Percentiles rank a stretch among this genome's conserved stretches.
phyloP scores from a whole-genome alignment of 2,888 invertebrate genomes.

The Pherbina coryleti region DNA sequence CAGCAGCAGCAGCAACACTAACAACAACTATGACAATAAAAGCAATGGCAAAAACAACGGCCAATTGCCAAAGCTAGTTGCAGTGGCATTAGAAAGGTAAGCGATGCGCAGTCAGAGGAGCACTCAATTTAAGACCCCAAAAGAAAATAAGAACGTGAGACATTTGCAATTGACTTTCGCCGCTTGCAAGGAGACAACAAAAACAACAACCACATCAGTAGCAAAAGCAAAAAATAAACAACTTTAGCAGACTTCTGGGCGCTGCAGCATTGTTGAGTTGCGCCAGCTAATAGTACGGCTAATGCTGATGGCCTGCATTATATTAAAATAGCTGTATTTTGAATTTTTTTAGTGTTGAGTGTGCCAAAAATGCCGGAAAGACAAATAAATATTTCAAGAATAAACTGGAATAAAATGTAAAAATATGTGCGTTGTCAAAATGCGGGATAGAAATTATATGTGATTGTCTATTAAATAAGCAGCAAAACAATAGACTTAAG shows the following conservation, averaged over 20 bases:
- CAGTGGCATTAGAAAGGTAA: slow-evolving; percentile 29
- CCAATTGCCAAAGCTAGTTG: background rate
- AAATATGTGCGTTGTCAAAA: too few species aligned
- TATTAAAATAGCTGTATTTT: background rate
- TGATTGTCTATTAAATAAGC: background rate
- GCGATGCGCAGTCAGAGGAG: slow-evolving; percentile 1
- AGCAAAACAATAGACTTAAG: slow-evolving; percentile 9
- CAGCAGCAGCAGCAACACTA: slow-evolving; percentile 16
- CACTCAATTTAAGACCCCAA: slow-evolving; percentile 36
- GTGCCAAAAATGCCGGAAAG: too few species aligned
- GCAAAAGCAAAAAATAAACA: slow-evolving; percentile 40
- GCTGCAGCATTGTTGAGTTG: slow-evolving; percentile 22
- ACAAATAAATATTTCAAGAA: too few species aligned
- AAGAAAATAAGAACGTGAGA: slow-evolving; percentile 63
- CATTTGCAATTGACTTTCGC: slow-evolving; percentile 58
- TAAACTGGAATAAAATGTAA: too few species aligned
- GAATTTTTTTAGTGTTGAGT: too few species aligned
- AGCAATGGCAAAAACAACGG: slow-evolving; percentile 12
- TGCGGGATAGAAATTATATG: too few species aligned
- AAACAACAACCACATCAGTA: background rate
- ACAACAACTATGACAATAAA: too few species aligned
- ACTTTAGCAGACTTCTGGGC: slow-evolving; percentile 43
- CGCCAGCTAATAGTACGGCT: background rate
- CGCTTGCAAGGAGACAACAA: slow-evolving; percentile 23
- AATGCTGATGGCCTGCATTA: background rate